Conservation (phyloP, 1,140 invertebrate genomes). For the Heliothis subflexa region DNA sequence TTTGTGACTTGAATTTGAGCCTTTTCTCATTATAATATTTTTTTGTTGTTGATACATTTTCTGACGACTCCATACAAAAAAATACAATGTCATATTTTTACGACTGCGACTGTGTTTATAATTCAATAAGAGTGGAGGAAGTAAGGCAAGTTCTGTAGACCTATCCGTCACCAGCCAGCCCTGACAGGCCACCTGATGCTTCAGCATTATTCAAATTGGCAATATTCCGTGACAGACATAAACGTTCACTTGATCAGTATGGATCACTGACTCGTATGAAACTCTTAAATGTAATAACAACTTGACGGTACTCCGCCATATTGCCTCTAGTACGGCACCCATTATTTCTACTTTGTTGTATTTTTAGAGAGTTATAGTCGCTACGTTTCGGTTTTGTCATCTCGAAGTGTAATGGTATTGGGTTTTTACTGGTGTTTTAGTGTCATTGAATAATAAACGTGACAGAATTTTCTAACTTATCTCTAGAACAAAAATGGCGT, state of each 20-base stretch:
- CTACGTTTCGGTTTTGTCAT: no score
- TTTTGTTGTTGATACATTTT: no score
- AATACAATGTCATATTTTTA: not conserved
- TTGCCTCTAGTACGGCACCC: not conserved
- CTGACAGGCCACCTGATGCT: conserved; percentile 24
- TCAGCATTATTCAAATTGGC: conserved; percentile 14
- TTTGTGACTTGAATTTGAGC: no score
- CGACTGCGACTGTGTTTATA: not conserved
- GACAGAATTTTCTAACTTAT: no score
- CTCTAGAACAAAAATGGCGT: no score
- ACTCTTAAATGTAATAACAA: conserved; percentile 14
- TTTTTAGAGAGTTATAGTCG: not conserved
- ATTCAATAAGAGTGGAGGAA: not conserved
- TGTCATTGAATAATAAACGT: no score
- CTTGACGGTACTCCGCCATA: not conserved
- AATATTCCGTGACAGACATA: not conserved
- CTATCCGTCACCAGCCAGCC: not conserved
- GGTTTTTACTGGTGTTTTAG: not conserved
- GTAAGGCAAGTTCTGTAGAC: not conserved
- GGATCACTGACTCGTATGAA: not conserved
- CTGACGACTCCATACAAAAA: not conserved
- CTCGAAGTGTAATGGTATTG: not conserved
- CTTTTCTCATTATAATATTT: no score
- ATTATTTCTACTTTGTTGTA: not conserved
- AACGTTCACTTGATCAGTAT: not conserved